Conservation (phyloP, 1,140 invertebrate genomes). For the Drosophila ogumai region DNA sequence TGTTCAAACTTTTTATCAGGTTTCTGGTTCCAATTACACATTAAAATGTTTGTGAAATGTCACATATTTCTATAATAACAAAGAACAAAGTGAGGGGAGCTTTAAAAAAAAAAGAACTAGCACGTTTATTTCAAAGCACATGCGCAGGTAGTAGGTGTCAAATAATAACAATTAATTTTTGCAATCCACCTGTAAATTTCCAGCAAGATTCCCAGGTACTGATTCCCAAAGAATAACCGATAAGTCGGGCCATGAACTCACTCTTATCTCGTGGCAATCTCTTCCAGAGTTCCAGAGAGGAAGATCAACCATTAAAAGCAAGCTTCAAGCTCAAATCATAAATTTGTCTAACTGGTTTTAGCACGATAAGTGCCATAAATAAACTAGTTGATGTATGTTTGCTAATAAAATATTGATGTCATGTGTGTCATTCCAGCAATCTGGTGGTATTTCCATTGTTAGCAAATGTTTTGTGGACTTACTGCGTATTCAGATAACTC, state of each 20-base stretch:
- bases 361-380: neutral
- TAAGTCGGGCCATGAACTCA: constrained; percentile 3
- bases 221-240: neutral
- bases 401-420: constrained; percentile 5
- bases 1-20: neutral
- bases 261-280: neutral
- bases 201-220: neutral
- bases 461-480: neutral
- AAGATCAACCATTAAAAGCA: neutral
- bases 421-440: neutral
- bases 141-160: neutral
- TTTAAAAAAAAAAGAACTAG: neutral
- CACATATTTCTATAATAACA: neutral
- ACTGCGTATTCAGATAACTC: too few relatives aligned
- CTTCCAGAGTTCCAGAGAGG: neutral
- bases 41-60: neutral
- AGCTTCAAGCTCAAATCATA: neutral
- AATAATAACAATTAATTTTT: constrained; percentile 1
- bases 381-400: constrained; percentile 13
- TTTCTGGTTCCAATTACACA: neutral
- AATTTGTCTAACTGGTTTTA: constrained; percentile 4
- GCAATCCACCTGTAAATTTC: neutral
- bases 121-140: neutral
- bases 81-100: neutral
- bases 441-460: neutral